Conservation (phyloP, 2,888 invertebrate species). For the Mantis religiosa region DNA sequence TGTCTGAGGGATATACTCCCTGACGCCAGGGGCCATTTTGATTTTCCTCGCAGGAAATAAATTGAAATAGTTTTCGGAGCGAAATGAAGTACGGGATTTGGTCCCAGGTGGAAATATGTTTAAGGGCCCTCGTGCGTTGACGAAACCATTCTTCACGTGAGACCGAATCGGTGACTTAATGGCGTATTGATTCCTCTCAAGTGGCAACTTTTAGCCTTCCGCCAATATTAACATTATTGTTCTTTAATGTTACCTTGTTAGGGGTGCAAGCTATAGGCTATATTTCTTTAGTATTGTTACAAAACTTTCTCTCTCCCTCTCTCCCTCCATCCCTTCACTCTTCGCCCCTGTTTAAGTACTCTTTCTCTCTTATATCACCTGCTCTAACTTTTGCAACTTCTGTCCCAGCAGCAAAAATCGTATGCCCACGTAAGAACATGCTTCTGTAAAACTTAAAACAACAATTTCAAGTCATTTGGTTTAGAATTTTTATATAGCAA, state of each 20-base stretch:
- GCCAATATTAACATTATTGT: too few species aligned
- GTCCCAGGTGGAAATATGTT: not conserved
- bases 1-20: conserved; percentile 21
- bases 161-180: not conserved
- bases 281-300: not conserved
- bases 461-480: too few species aligned
- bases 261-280: not conserved
- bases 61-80: not conserved
- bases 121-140: not conserved
- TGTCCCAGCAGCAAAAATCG: too few species aligned
- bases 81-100: not conserved
- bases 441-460: too few species aligned
- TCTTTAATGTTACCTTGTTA: not conserved
- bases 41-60: conserved; percentile 11
- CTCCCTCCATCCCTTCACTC: too few species aligned
- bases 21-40: conserved; percentile 32
- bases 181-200: not conserved
- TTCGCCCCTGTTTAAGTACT: too few species aligned
- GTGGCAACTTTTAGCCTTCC: not conserved
- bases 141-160: not conserved
- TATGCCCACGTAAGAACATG: too few species aligned
- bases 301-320: too few species aligned
- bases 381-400: too few species aligned
- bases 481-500: too few species aligned
- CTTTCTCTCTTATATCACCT: too few species aligned